Base-by-base conservation (phyloP, 2,888 invertebrate genomes). In the Drosophila engyochracea region DNA sequence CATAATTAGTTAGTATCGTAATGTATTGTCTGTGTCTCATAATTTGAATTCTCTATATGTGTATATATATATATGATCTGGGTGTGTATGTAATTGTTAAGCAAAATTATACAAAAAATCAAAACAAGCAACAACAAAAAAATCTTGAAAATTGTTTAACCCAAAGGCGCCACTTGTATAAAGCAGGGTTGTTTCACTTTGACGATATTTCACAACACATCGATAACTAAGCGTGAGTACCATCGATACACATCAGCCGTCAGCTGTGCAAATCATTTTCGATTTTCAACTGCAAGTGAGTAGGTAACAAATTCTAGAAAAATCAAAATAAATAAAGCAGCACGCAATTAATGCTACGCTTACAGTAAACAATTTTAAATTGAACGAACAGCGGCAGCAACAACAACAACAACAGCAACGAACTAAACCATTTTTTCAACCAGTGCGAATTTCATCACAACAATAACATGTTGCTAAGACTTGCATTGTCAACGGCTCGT, bases 401-500 rank as follows among this genome's bases (percentile, higher is more conserved):
- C 3, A 14, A 33, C 49, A 33, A 9, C 19, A n/a, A 12, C 30
- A 35, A 19, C 25, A 14, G 10, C 16, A 52, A 44, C 39, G 30
- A 61, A 66, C 14, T 16, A 9, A 22, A 51, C 28, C 1, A 35
- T 39, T 57, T 54, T 30, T 16, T 5, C 33, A 39, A 64, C 22
- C 2, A 58, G 16, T 22, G 54, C 65, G 73, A 81, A 91, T 91
- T 91, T 90, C 89, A 88, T 78, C 89, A 90, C 65, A 83, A 73
- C 67, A 68, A 52, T 62, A 90, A 76, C 61, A 92, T 93, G 93
- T 89, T 93, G 64, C 74, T 81, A 53, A 85, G 92, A 63, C 70
- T 90, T 68, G 91, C 89, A 70, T 58, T 89, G 53, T 75, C 81
- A 54, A 71, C 82, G 35, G 77, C 79, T 37, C 77, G 90, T 58